Conservation (phyloP, 2,888 invertebrate genomes). For the Adelphocoris suturalis region DNA sequence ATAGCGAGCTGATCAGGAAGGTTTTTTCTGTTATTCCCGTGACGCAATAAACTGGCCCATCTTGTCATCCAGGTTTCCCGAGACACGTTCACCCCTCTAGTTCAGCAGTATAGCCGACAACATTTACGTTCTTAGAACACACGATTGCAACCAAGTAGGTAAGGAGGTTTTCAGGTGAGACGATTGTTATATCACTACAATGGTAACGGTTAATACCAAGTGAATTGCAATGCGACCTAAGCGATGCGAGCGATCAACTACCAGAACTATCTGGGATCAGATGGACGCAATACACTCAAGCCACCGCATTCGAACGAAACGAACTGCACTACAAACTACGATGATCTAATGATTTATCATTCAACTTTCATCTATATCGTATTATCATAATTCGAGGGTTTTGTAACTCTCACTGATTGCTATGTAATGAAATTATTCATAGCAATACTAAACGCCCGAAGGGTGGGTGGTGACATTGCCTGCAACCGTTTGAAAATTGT, state of each 20-base stretch:
- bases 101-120: not conserved
- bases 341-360: too few relatives aligned
- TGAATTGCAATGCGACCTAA: not conserved
- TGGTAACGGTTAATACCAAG: not conserved
- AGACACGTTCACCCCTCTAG: not conserved
- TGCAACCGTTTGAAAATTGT: too few relatives aligned
- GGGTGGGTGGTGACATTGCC: too few relatives aligned
- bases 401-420: too few relatives aligned
- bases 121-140: not conserved
- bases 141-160: not conserved
- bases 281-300: not conserved
- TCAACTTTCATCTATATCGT: too few relatives aligned
- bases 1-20: not conserved
- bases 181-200: not conserved
- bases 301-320: not conserved
- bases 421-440: too few relatives aligned
- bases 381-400: too few relatives aligned
- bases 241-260: slow-evolving; percentile 7
- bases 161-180: not conserved
- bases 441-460: too few relatives aligned
- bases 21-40: not conserved
- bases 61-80: not conserved
- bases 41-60: not conserved
- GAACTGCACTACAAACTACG: not conserved
- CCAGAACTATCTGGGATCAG: slow-evolving; percentile 4